phyloP scores from a whole-genome alignment of 2,797 vertebrate genomes.

The Champsocephalus esox region DNA sequence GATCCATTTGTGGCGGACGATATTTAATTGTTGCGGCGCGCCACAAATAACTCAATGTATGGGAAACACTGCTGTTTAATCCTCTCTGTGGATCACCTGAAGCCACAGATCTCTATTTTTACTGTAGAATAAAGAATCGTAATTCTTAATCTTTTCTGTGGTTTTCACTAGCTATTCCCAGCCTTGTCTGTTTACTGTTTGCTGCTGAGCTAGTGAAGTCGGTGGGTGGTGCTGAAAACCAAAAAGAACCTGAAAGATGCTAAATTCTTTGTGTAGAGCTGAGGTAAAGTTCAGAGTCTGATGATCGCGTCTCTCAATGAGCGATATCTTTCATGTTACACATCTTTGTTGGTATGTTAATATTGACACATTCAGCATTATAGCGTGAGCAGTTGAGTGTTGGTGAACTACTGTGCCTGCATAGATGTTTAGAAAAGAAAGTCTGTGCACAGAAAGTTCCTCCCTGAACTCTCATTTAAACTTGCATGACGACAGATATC shows the following conservation, averaged over 20 bases:
- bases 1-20: no score
- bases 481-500: constrained; percentile 7
- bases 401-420: not conserved
- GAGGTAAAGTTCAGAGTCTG: not conserved
- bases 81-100: no score
- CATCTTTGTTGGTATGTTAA: not conserved
- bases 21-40: no score
- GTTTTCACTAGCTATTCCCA: not conserved
- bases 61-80: no score
- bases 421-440: constrained; percentile 16
- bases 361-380: constrained; percentile 5
- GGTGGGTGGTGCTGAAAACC: not conserved
- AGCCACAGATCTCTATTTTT: no score
- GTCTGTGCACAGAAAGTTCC: constrained; percentile 30
- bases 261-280: not conserved
- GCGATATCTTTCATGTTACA: not conserved
- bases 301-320: not conserved
- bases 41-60: no score
- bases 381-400: not conserved
- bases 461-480: constrained; percentile 26
- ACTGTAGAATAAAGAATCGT: no score
- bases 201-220: no score
- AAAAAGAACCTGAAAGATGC: not conserved
- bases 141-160: no score
- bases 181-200: not conserved